Evolutionary conservation across 2,888 invertebrate species (phyloP), one percentile per base, ranked within the genome.

Genomic region (Lasioglossum oenotherae): DNA sequence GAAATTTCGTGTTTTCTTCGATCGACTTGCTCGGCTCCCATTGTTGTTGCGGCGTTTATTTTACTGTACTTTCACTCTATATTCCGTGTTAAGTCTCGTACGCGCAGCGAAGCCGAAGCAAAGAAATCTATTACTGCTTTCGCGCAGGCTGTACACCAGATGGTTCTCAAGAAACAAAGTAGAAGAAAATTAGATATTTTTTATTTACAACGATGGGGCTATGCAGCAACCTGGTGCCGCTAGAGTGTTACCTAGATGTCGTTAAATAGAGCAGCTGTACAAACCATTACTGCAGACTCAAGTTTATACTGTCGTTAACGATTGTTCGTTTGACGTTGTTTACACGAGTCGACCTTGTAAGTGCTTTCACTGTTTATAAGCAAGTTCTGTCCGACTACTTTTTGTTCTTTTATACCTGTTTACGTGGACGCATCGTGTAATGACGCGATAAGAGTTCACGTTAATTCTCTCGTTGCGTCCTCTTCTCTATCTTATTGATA

Each of bases 231-330:
- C 35, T 75, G 73, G 46, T 49, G 75, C 69, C 69, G 46, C 76
- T 80, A 53, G 31, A 67, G 80, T 86, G 88, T 91, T 91, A 90
- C 80, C 85, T 81, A 89, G 85, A 86, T 89, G 89, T 91, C 88
- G 87, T 90, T 85, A 86, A 90, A 90, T 78, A 83, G 82, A 88
- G 82, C 84, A 80, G 79, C 85, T 80, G 78, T 84, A 84, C 85
- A 85, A 86, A 82, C 85, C 84, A 84, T 91, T 89, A 91, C 84
- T 77, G 75, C 78, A 38, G 73, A 57, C 74, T 35, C 67, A 71
- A 80, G 83, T 81, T 91, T 90, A 87, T 86, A 87, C 84, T 82
- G 88, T 81, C 88, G 85, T 90, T 90, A 90, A 91, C 88, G 88
- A 91, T 90, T 82, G 86, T 80, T 85, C 86, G 85, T 80, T 57